These are phyloP conservation scores for Ormyrus labotus DNA, from an alignment of 2,888 invertebrate species.

Conservation along the genomic window DNA sequence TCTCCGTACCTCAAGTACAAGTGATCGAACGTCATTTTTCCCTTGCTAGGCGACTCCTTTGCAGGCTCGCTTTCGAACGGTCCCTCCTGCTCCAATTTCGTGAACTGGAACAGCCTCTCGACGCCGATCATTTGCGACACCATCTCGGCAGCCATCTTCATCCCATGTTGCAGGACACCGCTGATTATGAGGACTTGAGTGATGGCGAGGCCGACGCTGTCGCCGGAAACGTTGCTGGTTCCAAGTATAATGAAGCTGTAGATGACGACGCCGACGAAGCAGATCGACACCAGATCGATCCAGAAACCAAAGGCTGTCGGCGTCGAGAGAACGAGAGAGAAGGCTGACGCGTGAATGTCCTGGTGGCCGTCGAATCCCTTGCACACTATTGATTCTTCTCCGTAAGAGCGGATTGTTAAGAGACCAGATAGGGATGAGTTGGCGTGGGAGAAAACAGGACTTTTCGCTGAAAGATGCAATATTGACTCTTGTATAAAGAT, in stretches of 20 bases:
- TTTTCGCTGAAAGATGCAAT: slow-evolving; percentile 75
- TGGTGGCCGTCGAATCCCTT: slow-evolving; percentile 86
- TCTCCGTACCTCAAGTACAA: slow-evolving; percentile 80
- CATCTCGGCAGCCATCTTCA: slow-evolving; percentile 56
- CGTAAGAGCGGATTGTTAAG: slow-evolving; percentile 89
- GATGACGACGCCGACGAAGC: slow-evolving; percentile 77
- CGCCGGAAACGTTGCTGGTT: slow-evolving; percentile 80
- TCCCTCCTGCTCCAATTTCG: slow-evolving; percentile 84
- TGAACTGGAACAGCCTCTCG: slow-evolving; percentile 88
- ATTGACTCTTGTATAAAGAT: background rate
- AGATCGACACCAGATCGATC: slow-evolving; percentile 80
- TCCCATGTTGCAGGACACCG: slow-evolving; percentile 83
- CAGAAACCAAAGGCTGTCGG: slow-evolving; percentile 82
- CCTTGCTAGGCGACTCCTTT: slow-evolving; percentile 79
- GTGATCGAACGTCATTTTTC: slow-evolving; percentile 80
- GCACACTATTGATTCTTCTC: slow-evolving; percentile 84
- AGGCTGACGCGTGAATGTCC: slow-evolving; percentile 82
- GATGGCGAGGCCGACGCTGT: slow-evolving; percentile 84
- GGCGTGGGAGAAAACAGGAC: slow-evolving; percentile 94
- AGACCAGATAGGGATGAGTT: slow-evolving; percentile 90
- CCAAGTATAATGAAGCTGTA: slow-evolving; percentile 45
- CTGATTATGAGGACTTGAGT: slow-evolving; percentile 85
- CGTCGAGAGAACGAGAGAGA: slow-evolving; percentile 79
- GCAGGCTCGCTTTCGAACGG: slow-evolving; percentile 80
- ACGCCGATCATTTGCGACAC: slow-evolving; percentile 77